phyloP scores from a whole-genome alignment of 2,113 vertebrate species.

The Solea solea region DNA sequence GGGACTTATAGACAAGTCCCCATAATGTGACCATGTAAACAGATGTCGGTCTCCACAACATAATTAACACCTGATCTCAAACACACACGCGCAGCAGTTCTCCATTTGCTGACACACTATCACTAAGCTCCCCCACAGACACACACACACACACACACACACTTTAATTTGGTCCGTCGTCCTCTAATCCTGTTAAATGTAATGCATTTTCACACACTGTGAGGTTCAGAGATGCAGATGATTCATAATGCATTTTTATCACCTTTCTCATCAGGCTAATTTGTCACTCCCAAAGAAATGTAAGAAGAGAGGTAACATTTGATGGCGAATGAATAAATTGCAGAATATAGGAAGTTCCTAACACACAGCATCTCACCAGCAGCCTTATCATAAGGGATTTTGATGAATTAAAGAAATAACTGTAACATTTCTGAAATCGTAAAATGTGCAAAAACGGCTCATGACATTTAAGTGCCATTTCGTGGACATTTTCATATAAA shows the following conservation, averaged over 20 bases:
- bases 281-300: slow-evolving; percentile 33
- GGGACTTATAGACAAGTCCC: no score
- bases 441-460: slow-evolving; percentile 24
- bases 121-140: slow-evolving; percentile 18
- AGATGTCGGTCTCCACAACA: no score
- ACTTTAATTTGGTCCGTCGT: slow-evolving; percentile 8
- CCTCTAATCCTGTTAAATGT: slow-evolving; percentile 28
- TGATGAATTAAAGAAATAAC: slow-evolving; percentile 51
- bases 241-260: slow-evolving; percentile 70
- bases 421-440: slow-evolving; percentile 39
- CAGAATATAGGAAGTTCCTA: slow-evolving; percentile 23
- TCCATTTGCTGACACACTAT: slow-evolving; percentile 40
- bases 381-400: slow-evolving; percentile 36
- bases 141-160: no score
- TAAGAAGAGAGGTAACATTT: slow-evolving; percentile 1
- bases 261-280: slow-evolving; percentile 65
- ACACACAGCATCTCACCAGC: background rate
- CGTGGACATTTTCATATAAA: slow-evolving; percentile 57
- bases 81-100: slow-evolving; percentile 13
- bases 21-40: no score
- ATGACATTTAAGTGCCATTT: slow-evolving; percentile 43
- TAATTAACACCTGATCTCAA: no score
- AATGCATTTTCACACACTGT: slow-evolving; percentile 43
- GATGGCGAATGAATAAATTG: slow-evolving; percentile 5
- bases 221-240: slow-evolving; percentile 65